These are phyloP conservation scores for Parasteatoda tepidariorum DNA, from an alignment of 1,140 invertebrate species.

Conservation along the genomic window DNA sequence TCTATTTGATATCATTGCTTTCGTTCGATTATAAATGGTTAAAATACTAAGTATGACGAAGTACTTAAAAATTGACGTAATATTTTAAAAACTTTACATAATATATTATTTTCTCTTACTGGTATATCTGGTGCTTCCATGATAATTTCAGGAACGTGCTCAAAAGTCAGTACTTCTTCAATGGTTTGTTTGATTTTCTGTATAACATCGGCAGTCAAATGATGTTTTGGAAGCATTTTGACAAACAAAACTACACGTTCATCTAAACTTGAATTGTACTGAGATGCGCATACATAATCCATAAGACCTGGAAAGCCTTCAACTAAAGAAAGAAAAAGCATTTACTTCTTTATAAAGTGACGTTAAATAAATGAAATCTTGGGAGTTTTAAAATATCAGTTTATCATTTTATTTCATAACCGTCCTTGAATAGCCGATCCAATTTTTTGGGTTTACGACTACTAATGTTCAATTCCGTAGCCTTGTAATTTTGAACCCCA, in stretches of 20 bases:
- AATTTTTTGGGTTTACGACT: too few relatives aligned
- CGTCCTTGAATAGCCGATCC: neutral
- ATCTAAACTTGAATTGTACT: slow-evolving; percentile 67
- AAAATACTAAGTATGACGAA: too few relatives aligned
- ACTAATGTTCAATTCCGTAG: too few relatives aligned
- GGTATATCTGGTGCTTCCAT: slow-evolving; percentile 72
- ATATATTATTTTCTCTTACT: slow-evolving; percentile 68
- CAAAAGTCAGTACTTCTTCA: slow-evolving; percentile 69
- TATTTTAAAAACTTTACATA: too few relatives aligned
- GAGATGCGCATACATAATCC: slow-evolving; percentile 73
- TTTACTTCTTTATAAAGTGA: neutral
- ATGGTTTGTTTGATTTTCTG: slow-evolving; percentile 68
- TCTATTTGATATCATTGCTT: too few relatives aligned
- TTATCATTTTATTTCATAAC: neutral
- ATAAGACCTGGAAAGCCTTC: slow-evolving; percentile 71
- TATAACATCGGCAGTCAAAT: slow-evolving; percentile 68
- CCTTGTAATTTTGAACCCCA: too few relatives aligned
- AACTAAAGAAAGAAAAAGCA: slow-evolving; percentile 66
- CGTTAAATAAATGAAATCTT: neutral
- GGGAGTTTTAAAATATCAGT: neutral
- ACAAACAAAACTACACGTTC: slow-evolving; percentile 74
- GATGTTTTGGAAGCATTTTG: slow-evolving; percentile 68
- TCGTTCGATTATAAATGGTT: too few relatives aligned
- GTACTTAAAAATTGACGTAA: too few relatives aligned
- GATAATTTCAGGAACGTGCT: slow-evolving; percentile 72